phyloP scores from a whole-genome alignment of 2,113 vertebrate species.

The human region GRCh38 chr2:141024001-141024500 shows the following conservation, averaged over 20 bases:
- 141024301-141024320: background rate
- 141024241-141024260: background rate
- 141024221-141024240: background rate
- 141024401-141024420: background rate
- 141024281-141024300: background rate
- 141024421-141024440: background rate
- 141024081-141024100: background rate
- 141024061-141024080: conserved; percentile 3
- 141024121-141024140: background rate
- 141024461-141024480: background rate
- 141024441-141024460: background rate
- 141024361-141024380: background rate
- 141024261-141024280: background rate
- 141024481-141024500: background rate
- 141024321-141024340: background rate
- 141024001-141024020: background rate
- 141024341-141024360: background rate
- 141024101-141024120: background rate
- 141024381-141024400: background rate
- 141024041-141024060: background rate
- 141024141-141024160: conserved; percentile 28
- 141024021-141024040: background rate
- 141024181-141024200: background rate
- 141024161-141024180: background rate
- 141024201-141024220: background rate